Evolutionary conservation across 2,113 vertebrate genomes (phyloP).

Genomic region (Plecotus auritus): DNA sequence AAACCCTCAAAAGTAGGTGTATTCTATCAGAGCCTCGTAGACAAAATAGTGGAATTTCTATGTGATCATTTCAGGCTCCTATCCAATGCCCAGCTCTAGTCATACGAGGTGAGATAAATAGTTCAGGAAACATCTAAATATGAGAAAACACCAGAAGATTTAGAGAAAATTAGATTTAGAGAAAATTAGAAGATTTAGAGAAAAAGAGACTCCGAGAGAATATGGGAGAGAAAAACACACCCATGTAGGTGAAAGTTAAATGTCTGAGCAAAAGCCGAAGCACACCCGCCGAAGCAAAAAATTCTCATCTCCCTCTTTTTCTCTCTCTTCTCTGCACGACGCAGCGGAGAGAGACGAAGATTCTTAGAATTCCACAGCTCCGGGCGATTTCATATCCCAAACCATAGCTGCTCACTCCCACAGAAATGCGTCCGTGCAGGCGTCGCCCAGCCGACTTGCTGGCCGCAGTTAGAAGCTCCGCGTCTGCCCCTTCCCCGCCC

Average conservation of each 20-base stretch:
- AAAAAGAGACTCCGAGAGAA: background rate
- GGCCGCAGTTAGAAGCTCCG: background rate
- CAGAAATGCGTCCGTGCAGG: conserved; percentile 50
- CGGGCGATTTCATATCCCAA: conserved; percentile 61
- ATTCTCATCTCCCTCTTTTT: background rate
- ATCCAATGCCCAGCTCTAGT: background rate
- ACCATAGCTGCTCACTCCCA: conserved; percentile 13
- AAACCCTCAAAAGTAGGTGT: background rate
- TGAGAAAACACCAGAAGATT: background rate
- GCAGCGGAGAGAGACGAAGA: conserved; percentile 28
- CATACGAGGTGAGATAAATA: background rate
- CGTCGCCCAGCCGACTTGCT: background rate
- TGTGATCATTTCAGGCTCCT: background rate
- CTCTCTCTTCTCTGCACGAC: conserved; percentile 22
- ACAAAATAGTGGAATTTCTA: background rate
- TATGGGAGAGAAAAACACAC: background rate
- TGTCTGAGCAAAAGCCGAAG: conserved; percentile 5
- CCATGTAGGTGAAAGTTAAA: conserved; percentile 10
- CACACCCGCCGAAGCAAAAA: background rate
- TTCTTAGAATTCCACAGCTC: conserved; percentile 72
- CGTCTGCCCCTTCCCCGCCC: background rate
- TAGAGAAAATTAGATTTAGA: background rate
- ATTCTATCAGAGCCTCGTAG: background rate
- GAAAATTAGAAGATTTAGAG: background rate
- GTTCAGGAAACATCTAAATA: background rate